Evolutionary conservation across 2,113 vertebrate genomes (phyloP), one percentile per base, ranked within the genome.

Genomic region (Urocynchramus pylzowi): DNA sequence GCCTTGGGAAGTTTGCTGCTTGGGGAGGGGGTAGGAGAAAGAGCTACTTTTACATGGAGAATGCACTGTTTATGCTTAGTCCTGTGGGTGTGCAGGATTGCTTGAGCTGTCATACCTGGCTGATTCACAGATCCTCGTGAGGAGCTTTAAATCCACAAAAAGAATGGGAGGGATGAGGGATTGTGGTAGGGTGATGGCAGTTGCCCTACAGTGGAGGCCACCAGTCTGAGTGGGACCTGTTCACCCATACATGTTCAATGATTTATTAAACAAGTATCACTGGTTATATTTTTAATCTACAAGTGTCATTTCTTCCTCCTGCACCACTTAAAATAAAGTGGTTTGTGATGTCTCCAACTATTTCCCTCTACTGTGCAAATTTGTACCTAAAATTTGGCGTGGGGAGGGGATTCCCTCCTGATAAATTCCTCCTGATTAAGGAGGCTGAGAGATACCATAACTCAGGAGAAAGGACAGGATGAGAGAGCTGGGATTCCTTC

Each of bases 401-500:
- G 26, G 22, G 13, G 16, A 39, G 27, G n/a, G n/a, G n/a, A n/a
- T n/a, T n/a, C n/a, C n/a, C n/a, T n/a, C n/a, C n/a, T n/a, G n/a
- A n/a, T n/a, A 18, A 50, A 54, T 94, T 94, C 33, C 5, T 94
- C 85, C 85, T 96, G 63, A 60, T 84, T 92, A 68, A 79, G 7
- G 26, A 81, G 39, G 31, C 23, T 59, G n/a, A 1, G 6, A 64
- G 73, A 18, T 82, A 31, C 6, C 13, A 65, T 71, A 93, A 70
- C 70, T 94, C 84, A 57, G 47, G 22, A 39, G 69, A 90, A 89
- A 74, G 41, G 77, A 13, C 12, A 11, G 53, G 52, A 63, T 61
- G 74, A 64, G 77, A 92, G 78, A 92, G 71, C 80, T 86, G 42
- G 56, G 70, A 87, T 93, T 97, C 70, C 85, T 94, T 31, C 54